A percentile compares a stretch with the other conserved stretches of the same genome.
phyloP scores from a whole-genome alignment of 2,888 invertebrate genomes.

The Proisotoma minuta region DNA sequence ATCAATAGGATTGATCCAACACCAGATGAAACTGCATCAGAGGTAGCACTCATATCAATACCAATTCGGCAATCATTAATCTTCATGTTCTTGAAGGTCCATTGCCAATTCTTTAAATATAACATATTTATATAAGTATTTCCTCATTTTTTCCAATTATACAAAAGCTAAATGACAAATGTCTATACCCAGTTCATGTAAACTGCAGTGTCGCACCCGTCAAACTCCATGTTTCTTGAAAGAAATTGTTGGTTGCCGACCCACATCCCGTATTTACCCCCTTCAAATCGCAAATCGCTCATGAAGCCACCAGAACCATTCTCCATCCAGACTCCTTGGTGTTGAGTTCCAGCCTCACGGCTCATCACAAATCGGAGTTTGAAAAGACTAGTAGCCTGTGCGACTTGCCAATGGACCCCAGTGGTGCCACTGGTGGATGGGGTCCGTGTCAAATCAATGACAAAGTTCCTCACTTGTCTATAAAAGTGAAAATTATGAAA shows the following conservation, averaged over 20 bases:
- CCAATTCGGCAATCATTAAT: slow-evolving; percentile 33
- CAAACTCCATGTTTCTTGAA: slow-evolving; percentile 32
- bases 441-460: slow-evolving; percentile 30
- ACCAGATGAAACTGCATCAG: slow-evolving; percentile 8
- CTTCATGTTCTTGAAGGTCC: slow-evolving; percentile 38
- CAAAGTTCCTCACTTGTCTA: slow-evolving; percentile 41
- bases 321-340: slow-evolving; percentile 43
- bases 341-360: slow-evolving; percentile 15
- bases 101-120: slow-evolving; percentile 42
- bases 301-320: slow-evolving; percentile 43
- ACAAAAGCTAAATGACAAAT: slow-evolving; percentile 5
- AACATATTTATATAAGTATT: neutral
- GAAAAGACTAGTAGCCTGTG: slow-evolving; percentile 41
- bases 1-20: slow-evolving; percentile 36
- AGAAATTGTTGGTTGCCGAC: slow-evolving; percentile 44
- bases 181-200: slow-evolving; percentile 39
- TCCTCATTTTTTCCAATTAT: neutral
- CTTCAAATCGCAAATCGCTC: slow-evolving; percentile 39
- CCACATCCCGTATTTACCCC: slow-evolving; percentile 41
- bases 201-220: slow-evolving; percentile 36
- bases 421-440: slow-evolving; percentile 23
- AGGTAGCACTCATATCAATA: slow-evolving; percentile 33
- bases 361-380: slow-evolving; percentile 39
- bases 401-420: slow-evolving; percentile 44
- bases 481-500: too few relatives aligned